Percentiles rank a stretch among this genome's conserved stretches.
These are phyloP conservation scores for Scaptomyza cyrtandrae DNA, from an alignment of 2,888 invertebrate genomes.

Conservation along the genomic window DNA sequence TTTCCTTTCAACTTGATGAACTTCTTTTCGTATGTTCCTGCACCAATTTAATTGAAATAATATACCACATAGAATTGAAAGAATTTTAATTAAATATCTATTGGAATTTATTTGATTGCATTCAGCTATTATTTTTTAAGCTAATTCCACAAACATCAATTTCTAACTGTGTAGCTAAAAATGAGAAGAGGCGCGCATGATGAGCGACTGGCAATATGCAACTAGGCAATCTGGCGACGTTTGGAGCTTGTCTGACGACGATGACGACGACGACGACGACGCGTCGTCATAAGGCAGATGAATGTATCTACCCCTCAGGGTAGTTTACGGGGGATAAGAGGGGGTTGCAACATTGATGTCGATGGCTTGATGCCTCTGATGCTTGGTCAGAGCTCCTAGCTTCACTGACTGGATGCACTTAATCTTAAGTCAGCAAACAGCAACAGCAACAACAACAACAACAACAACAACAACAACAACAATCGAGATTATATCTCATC, in stretches of 20 bases:
- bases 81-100: not conserved
- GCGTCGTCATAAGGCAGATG: constrained; percentile 67
- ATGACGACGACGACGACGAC: constrained; percentile 28
- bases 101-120: constrained; percentile 5
- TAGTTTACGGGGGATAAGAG: not conserved
- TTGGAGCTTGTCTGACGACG: constrained; percentile 28
- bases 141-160: not conserved
- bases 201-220: constrained; percentile 37
- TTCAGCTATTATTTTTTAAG: not conserved
- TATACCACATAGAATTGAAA: not conserved
- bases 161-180: constrained; percentile 27
- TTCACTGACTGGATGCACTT: constrained; percentile 61
- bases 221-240: constrained; percentile 27
- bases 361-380: constrained; percentile 38
- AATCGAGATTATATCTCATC: constrained; percentile 82
- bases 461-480: constrained; percentile 50
- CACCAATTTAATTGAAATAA: not conserved
- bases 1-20: too few relatives aligned
- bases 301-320: constrained; percentile 10
- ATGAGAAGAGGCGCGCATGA: constrained; percentile 33
- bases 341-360: constrained; percentile 14
- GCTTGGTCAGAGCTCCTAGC: constrained; percentile 22
- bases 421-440: constrained; percentile 61
- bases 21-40: too few relatives aligned
- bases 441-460: constrained; percentile 50